Evolutionary conservation across 2,113 vertebrate species (phyloP), one percentile per base, ranked within the genome.

Genomic region (Nothocercus julius): DNA sequence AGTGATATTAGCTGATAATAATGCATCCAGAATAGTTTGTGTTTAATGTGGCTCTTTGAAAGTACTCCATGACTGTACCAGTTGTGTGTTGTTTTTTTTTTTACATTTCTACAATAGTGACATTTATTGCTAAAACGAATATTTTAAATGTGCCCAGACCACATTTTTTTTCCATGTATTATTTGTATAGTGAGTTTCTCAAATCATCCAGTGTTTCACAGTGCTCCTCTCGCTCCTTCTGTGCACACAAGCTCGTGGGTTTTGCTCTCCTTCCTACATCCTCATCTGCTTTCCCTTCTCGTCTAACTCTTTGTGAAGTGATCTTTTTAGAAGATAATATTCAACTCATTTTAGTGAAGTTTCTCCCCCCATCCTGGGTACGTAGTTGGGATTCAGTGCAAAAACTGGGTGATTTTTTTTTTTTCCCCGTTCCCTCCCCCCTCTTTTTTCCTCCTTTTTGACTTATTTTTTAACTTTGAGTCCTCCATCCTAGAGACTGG

Each of bases 211-310:
- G 28, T 49, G 30, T 49, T 40, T 84, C 74, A 38, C 14, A 10
- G 72, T 2, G 27, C 87, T 77, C 17, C 61, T 83, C 24, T 14
- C 21, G 10, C 17, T 34, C 2, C 34, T 16, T 13, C 30, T 28
- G 30, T 64, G 20, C 53, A 14, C 32, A 45, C 30, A 16, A 34
- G 27, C 47, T 44, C 0, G 0, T 0, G 0, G 0, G 2, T 63
- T 66, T 32, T 24, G 12, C 38, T 40, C 12, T 34, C 30, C 69
- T 81, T 27, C 30, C 59, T 36, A 36, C 25, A 34, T 19, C 68
- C 68, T 44, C 6, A 22, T 9, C 13, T 32, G 2, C 78, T n/a
- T 53, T 68, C 27, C 44, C 40, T 21, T 74, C 32, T 21, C 4
- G 5, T 13, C 86, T 51, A 30, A 51, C 59, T 25, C 54, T 12